These are phyloP conservation scores for Cynaeus angustus DNA, from an alignment of 2,888 invertebrate genomes.

Conservation along the genomic window DNA sequence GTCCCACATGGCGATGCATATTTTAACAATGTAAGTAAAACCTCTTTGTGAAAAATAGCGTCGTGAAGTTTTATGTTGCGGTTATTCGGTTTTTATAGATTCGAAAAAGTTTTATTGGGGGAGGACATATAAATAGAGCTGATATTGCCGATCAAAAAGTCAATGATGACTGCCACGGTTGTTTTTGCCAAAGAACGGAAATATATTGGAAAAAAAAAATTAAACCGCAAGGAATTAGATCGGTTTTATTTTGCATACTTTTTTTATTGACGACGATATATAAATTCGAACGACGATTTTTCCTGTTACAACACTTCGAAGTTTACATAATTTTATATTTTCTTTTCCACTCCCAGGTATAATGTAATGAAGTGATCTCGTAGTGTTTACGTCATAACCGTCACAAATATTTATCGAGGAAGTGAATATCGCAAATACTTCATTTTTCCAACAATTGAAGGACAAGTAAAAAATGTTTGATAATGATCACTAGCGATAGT, in stretches of 20 bases:
- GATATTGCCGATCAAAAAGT: slow-evolving; percentile 1
- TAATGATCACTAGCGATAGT: background rate
- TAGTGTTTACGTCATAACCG: background rate
- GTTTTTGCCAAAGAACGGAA: no score
- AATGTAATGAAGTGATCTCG: background rate
- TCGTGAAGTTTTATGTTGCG: background rate
- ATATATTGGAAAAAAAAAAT: no score
- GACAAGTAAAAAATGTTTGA: background rate
- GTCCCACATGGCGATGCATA: slow-evolving; percentile 1
- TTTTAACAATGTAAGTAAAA: background rate
- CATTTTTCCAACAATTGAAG: background rate
- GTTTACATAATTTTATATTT: background rate
- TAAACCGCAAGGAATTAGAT: no score
- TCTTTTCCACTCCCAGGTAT: background rate
- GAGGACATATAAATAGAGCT: background rate
- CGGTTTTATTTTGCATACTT: no score
- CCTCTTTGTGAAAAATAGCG: background rate
- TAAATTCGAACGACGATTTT: no score
- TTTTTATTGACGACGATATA: no score
- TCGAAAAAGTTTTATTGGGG: background rate
- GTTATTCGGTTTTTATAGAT: background rate
- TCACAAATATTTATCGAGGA: slow-evolving; percentile 1
- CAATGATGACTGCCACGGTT: background rate
- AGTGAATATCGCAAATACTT: background rate
- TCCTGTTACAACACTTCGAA: no score